Conservation (phyloP, 2,113 vertebrate species). For the Aplodontia rufa region DNA sequence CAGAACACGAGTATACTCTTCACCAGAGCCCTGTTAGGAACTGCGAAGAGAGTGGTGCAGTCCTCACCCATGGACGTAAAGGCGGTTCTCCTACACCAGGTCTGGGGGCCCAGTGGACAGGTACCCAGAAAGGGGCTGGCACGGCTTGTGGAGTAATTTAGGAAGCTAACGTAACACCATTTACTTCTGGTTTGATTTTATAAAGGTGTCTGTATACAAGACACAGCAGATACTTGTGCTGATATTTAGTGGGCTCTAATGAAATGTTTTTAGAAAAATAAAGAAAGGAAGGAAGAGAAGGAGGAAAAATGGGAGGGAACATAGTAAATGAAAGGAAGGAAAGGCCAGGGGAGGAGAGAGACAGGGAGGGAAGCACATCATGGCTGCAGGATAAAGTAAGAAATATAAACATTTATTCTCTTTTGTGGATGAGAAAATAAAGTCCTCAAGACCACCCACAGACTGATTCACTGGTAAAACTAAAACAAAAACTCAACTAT, state of each 20-base stretch:
- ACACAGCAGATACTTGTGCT: neutral
- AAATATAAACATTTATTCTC: neutral
- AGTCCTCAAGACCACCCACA: neutral
- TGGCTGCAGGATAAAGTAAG: neutral
- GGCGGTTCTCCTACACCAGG: neutral
- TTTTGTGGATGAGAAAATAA: neutral
- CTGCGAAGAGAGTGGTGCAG: neutral
- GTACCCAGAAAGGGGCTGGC: neutral
- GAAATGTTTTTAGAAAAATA: neutral
- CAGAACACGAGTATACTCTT: too few species aligned
- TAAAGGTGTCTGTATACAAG: neutral
- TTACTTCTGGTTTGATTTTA: neutral
- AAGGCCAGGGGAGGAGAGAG: neutral
- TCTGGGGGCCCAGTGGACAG: neutral
- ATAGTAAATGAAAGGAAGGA: neutral
- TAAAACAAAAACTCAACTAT: neutral
- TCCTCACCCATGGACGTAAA: neutral
- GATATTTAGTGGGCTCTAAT: neutral
- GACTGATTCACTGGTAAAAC: neutral
- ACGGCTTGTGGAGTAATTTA: neutral
- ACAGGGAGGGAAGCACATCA: too few species aligned
- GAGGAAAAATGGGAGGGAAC: neutral
- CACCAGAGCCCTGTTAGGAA: neutral
- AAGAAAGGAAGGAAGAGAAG: neutral
- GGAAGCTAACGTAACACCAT: neutral